Conservation (phyloP, 2,797 vertebrate genomes). For the Xenops minutus region DNA sequence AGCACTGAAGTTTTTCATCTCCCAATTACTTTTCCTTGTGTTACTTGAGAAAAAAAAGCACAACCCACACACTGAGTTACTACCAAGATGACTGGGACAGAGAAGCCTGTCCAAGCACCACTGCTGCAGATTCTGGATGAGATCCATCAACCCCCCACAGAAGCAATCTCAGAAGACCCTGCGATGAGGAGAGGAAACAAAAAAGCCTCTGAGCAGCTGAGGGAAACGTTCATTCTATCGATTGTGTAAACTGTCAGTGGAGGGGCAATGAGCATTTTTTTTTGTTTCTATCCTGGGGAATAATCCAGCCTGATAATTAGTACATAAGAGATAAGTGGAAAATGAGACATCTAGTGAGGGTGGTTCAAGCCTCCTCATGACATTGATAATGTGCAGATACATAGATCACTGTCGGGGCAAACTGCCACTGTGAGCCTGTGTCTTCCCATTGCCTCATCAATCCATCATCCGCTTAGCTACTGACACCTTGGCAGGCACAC, state of each 20-base stretch:
- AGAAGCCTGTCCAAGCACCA: neutral
- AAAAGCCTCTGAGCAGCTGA: neutral
- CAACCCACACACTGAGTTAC: neutral
- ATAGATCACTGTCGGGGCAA: slow-evolving; percentile 71
- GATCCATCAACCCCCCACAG: neutral
- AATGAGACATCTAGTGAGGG: slow-evolving; percentile 58
- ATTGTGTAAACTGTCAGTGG: slow-evolving; percentile 62
- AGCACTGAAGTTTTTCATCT: neutral
- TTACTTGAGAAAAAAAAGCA: neutral
- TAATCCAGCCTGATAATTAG: slow-evolving; percentile 65
- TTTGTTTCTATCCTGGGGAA: slow-evolving; percentile 39
- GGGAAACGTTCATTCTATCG: slow-evolving; percentile 28
- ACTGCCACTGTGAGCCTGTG: slow-evolving; percentile 51
- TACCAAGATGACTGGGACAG: neutral
- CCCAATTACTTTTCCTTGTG: neutral
- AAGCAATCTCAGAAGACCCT: neutral
- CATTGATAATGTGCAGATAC: slow-evolving; percentile 66
- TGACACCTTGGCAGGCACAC: slow-evolving; percentile 78
- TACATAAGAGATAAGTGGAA: slow-evolving; percentile 54
- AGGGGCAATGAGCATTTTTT: slow-evolving; percentile 34
- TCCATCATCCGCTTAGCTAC: slow-evolving; percentile 77
- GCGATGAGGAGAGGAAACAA: slow-evolving; percentile 13
- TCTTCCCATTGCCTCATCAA: slow-evolving; percentile 76
- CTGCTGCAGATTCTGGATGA: neutral
- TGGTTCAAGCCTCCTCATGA: slow-evolving; percentile 65